These are phyloP conservation scores for Salarias fasciatus DNA, from an alignment of 2,797 vertebrate genomes.

Conservation along the genomic window DNA sequence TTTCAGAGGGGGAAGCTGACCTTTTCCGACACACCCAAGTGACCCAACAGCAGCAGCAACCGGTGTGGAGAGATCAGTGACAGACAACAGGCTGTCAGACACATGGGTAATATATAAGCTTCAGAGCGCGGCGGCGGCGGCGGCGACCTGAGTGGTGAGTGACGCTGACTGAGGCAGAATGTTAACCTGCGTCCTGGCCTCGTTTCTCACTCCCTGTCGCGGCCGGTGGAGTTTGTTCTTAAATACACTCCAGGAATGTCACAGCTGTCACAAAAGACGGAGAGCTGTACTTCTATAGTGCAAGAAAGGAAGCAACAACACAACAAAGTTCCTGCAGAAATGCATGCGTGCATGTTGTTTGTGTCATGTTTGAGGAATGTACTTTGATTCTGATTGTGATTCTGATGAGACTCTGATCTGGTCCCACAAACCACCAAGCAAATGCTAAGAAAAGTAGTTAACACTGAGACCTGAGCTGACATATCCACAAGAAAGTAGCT, in stretches of 20 bases:
- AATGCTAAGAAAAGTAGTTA: too few species aligned
- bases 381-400: too few species aligned
- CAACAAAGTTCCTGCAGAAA: too few species aligned
- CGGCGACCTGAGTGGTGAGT: slow-evolving; percentile 30
- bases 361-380: too few species aligned
- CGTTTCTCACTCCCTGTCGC: slow-evolving; percentile 43
- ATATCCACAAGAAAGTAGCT: too few species aligned
- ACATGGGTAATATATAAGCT: slow-evolving; percentile 47
- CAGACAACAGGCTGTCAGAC: slow-evolving; percentile 48
- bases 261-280: slow-evolving; percentile 30
- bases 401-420: too few species aligned
- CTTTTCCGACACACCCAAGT: slow-evolving; percentile 61
- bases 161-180: slow-evolving; percentile 44
- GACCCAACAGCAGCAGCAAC: slow-evolving; percentile 52
- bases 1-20: slow-evolving; percentile 50
- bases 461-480: too few species aligned
- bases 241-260: slow-evolving; percentile 24
- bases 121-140: slow-evolving; percentile 37
- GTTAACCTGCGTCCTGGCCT: slow-evolving; percentile 57
- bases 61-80: slow-evolving; percentile 48
- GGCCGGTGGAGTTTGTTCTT: slow-evolving; percentile 23
- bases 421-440: too few species aligned
- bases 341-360: too few species aligned
- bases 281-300: slow-evolving; percentile 33
- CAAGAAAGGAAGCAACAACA: too few species aligned